Percentiles rank a stretch among this genome's conserved stretches.
Evolutionary conservation across 2,888 invertebrate genomes (phyloP).

Genomic region (Panorpa germanica): DNA sequence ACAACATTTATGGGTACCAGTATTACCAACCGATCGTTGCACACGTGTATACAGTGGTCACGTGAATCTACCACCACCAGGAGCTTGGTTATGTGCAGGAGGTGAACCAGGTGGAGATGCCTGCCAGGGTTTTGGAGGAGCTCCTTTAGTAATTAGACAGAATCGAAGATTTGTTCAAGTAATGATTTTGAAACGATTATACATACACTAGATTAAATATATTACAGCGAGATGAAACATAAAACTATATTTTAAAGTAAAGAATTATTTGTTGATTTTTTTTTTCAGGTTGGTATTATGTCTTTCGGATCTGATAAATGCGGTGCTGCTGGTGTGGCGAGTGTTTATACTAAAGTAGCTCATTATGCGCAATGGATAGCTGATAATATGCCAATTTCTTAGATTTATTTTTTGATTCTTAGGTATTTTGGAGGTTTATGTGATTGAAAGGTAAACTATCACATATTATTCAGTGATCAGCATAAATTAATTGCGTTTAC

Average conservation of each 20-base stretch:
- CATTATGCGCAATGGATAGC: slow-evolving; percentile 59
- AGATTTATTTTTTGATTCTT: slow-evolving; percentile 10
- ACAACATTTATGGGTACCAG: slow-evolving; percentile 44
- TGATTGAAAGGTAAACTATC: too few species aligned
- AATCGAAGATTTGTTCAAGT: slow-evolving; percentile 47
- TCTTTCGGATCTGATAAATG: slow-evolving; percentile 68
- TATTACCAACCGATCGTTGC: slow-evolving; percentile 46
- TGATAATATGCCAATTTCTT: slow-evolving; percentile 39
- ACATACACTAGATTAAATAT: not conserved
- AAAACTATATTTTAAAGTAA: slow-evolving; percentile 6
- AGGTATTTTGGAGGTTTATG: too few species aligned
- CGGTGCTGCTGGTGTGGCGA: slow-evolving; percentile 50
- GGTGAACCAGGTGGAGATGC: slow-evolving; percentile 56
- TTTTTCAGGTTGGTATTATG: slow-evolving; percentile 49
- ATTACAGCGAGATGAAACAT: slow-evolving; percentile 1
- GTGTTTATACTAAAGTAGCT: slow-evolving; percentile 57
- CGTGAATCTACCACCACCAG: slow-evolving; percentile 38
- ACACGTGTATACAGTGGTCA: slow-evolving; percentile 45
- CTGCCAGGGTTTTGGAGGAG: slow-evolving; percentile 63
- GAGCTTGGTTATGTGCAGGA: slow-evolving; percentile 51
- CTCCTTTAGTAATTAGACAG: slow-evolving; percentile 43
- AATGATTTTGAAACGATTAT: slow-evolving; percentile 10
- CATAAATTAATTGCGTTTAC: too few species aligned
- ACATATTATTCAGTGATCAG: too few species aligned
- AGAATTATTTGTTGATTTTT: slow-evolving; percentile 8